phyloP scores from a whole-genome alignment of 1,140 invertebrate species.

The Aphidius gifuensis region DNA sequence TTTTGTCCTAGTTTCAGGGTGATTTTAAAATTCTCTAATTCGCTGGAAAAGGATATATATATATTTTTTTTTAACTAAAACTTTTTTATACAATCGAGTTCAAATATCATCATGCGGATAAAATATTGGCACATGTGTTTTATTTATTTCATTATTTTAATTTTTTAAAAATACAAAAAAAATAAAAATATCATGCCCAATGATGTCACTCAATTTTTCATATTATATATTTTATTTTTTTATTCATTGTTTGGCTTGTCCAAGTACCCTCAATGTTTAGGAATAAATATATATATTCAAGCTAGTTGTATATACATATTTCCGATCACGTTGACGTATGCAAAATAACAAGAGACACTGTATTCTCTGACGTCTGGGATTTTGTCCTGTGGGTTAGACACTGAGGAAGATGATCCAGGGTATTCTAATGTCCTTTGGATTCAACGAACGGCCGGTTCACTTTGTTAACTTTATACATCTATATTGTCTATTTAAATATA shows the following conservation, averaged over 20 bases:
- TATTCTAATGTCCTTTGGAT: no score
- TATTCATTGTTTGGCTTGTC: conserved; percentile 26
- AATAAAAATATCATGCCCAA: not conserved
- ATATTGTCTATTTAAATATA: no score
- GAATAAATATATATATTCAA: no score
- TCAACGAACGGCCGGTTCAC: no score
- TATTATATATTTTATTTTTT: not conserved
- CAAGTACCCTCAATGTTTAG: not conserved
- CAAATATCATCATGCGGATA: no score
- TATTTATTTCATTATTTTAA: not conserved
- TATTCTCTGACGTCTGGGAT: no score
- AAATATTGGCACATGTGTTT: not conserved
- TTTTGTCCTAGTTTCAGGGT: conserved; percentile 29
- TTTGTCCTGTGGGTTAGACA: no score
- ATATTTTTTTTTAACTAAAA: conserved; percentile 23
- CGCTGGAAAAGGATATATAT: conserved; percentile 39
- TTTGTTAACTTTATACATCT: not conserved
- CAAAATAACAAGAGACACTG: not conserved
- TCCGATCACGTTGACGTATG: conserved; percentile 4
- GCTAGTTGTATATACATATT: conserved; percentile 4
- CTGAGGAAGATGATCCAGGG: no score
- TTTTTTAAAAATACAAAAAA: no score
- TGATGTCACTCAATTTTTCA: not conserved
- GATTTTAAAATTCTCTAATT: conserved; percentile 53
- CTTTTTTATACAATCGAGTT: not conserved